phyloP scores from a whole-genome alignment of 2,888 invertebrate genomes.

The Hylaea fasciaria region DNA sequence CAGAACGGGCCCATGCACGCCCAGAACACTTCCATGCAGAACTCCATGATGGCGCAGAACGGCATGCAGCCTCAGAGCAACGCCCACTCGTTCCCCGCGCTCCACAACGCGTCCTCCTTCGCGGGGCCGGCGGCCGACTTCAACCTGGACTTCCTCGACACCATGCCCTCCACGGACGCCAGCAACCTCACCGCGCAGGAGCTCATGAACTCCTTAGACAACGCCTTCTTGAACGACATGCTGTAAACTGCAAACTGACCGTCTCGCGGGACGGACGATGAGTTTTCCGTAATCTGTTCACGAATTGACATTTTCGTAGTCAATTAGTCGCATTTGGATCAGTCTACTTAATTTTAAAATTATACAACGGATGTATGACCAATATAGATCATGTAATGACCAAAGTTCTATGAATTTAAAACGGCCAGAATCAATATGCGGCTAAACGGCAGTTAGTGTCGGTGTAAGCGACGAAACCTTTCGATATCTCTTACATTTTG shows the following conservation, averaged over 20 bases:
- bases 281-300: conserved; percentile 36
- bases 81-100: conserved; percentile 60
- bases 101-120: conserved; percentile 74
- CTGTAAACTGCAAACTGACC: conserved; percentile 63
- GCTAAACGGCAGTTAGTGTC: conserved; percentile 32
- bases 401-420: conserved; percentile 78
- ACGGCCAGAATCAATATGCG: conserved; percentile 45
- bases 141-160: conserved; percentile 94
- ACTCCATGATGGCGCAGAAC: conserved; percentile 60
- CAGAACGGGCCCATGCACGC: conserved; percentile 51
- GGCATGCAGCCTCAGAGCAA: conserved; percentile 51
- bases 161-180: conserved; percentile 90
- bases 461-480: conserved; percentile 51
- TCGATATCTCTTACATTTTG: conserved; percentile 67
- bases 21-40: conserved; percentile 32
- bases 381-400: conserved; percentile 70
- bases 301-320: conserved; percentile 52
- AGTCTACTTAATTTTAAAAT: conserved; percentile 34
- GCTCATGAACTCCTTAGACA: conserved; percentile 92
- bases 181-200: conserved; percentile 92
- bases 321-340: conserved; percentile 52
- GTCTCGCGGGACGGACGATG: not conserved
- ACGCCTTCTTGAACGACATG: conserved; percentile 88
- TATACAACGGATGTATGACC: conserved; percentile 55
- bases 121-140: conserved; percentile 87